Percentiles rank a stretch among this genome's conserved stretches.
Conservation (phyloP, 2,113 vertebrate species). For the Cyanocitta stelleri region DNA sequence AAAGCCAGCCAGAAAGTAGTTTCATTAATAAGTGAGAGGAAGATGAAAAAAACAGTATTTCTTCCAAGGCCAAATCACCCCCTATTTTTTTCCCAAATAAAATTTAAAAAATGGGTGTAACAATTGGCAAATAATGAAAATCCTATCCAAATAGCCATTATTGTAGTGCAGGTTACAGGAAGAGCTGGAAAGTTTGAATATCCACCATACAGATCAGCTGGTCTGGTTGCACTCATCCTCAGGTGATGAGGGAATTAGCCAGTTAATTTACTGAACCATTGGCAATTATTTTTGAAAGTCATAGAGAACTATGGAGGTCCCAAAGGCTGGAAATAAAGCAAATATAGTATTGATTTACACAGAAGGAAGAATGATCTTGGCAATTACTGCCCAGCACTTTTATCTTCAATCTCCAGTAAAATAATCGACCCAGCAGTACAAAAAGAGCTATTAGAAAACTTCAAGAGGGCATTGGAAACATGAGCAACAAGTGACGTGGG, state of each 20-base stretch:
- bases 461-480: conserved; percentile 27
- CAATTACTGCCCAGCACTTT: conserved; percentile 52
- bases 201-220: neutral
- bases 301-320: conserved; percentile 39
- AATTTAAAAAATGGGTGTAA: neutral
- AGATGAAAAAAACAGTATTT: neutral
- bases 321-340: conserved; percentile 48
- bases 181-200: neutral
- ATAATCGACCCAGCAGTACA: conserved; percentile 36
- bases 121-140: neutral
- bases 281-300: conserved; percentile 61
- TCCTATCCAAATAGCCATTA: neutral
- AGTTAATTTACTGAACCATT: conserved; percentile 49
- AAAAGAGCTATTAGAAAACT: conserved; percentile 47
- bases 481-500: neutral
- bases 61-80: neutral
- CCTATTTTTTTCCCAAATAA: neutral
- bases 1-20: neutral
- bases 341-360: conserved; percentile 60
- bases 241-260: conserved; percentile 40
- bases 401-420: conserved; percentile 54
- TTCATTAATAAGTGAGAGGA: neutral
- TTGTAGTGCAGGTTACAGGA: neutral
- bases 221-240: neutral
- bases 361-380: conserved; percentile 46